Base-by-base conservation (phyloP, 2,888 invertebrate genomes). In the Harmothoe impar region DNA sequence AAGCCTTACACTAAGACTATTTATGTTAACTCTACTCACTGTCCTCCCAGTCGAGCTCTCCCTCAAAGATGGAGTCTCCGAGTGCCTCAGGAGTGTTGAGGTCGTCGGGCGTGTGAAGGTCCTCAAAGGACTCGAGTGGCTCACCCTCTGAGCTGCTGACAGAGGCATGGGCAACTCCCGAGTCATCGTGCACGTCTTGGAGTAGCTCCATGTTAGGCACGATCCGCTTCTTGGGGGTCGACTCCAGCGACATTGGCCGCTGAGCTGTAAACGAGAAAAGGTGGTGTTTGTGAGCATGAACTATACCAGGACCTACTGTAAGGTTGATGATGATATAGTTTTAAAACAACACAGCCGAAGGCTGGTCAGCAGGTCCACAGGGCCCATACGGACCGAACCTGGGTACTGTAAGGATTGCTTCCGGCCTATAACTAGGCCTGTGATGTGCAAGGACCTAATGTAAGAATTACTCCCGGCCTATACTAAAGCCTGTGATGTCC, bases 171-270 rank as follows among this genome's bases (percentile, higher is more conserved):
- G 35, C 91, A 29, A n/a, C 31, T 25, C 23, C 85, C 31, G 68
- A 85, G 90, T 89, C 89, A 31, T 89, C 78, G 68, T 62, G 68
- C 29, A 35, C 89, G 17, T 90, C 89, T 17, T 89, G 25, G 31
- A 91, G 90, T 20, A 91, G 62, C 68, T 90, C 91, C 62, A 91
- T 23, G 54, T 89, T 91, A 0, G 92, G 92, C 81, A 91, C 88
- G 77, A 92, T 92, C 86, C 90, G 91, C 86, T 91, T 91, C 91
- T 91, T 92, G n/a, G 90, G 86, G 3, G 91, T 86, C 31, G 90
- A 78, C 72, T 90, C 90, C 7, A 91, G 56, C 54, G 62, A 31
- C n/a, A 23, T 72, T 12, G 91, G 91, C 15, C 91, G 62, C 25
- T 5, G 29, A 0, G 91, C 91, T 89, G 78, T 54, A 33, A 84